A percentile compares a stretch with the other conserved stretches of the same genome.
phyloP scores from a whole-genome alignment of 2,888 invertebrate species.

The Hedya salicella region DNA sequence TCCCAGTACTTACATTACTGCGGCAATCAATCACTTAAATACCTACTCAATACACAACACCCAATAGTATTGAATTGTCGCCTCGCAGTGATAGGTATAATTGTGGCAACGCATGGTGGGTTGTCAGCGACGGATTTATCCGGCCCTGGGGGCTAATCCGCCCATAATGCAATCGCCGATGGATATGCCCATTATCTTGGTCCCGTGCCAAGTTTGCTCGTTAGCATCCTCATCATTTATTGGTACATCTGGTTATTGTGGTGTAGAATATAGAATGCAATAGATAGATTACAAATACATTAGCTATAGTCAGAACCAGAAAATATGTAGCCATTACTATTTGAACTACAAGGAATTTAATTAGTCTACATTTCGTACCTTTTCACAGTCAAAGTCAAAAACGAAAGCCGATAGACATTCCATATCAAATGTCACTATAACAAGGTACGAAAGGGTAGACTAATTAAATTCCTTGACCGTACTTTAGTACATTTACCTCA shows the following conservation, averaged over 20 bases:
- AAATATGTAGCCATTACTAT: no score
- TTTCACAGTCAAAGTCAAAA: no score
- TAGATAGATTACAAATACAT: no score
- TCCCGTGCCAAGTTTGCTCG: conserved; percentile 5
- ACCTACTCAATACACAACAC: neutral
- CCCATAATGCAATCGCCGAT: conserved; percentile 21
- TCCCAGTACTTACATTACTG: no score
- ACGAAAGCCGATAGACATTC: no score
- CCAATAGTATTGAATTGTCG: neutral
- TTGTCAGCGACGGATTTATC: neutral
- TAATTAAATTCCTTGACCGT: no score
- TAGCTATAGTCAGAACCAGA: no score
- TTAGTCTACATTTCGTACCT: no score
- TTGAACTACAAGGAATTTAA: no score
- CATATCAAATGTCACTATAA: no score
- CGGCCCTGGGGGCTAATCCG: conserved; percentile 5
- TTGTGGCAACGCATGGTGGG: neutral
- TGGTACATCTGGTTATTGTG: conserved; percentile 1
- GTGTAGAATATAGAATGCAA: neutral
- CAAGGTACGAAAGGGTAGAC: no score
- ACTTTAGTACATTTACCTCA: no score
- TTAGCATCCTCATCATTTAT: conserved; percentile 19
- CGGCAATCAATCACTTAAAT: neutral
- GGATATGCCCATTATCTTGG: neutral
- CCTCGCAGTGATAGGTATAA: neutral